Evolutionary conservation across 1,140 invertebrate species (phyloP), one percentile per base, ranked within the genome.

Genomic region (Drosophila watanabei): DNA sequence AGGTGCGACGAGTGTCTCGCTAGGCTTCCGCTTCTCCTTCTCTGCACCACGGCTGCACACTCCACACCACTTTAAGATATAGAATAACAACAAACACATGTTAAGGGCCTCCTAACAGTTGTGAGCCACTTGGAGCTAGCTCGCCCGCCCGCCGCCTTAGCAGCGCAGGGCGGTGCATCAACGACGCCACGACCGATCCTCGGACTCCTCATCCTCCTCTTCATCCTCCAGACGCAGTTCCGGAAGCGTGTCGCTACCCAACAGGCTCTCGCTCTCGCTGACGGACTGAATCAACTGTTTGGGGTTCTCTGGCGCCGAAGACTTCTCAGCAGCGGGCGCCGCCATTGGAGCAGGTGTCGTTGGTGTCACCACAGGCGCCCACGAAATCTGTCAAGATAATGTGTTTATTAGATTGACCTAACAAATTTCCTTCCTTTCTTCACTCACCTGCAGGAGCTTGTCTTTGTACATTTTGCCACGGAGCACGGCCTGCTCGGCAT

Each of bases 111-210:
- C 78, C 69, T 65, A 88, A 85, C 78, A 88, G 68, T 63, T 69
- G 60, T 69, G 59, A 81, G 78, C 78, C 78, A 79, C 56, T 58
- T 71, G 35, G 61, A 81, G 73, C 56, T 82, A 58, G 73, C 56
- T 66, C 58, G 48, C 61, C 60, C 58, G 48, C 61, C 60, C 63
- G 73, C 39, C 56, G 57, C 35, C 43, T 73, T 35, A 79, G 75
- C 69, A 49, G 37, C 57, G 80, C 33, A 65, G 61, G 69, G 83
- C 82, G 52, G 41, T 79, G 58, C 75, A 93, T 93, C 91, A 93
- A 93, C 92, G 92, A 58, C 92, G 92, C 92, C 92, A 93, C 18
- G 92, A 91, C 45, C 92, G 91, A 82, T 93, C 91, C 78, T 93
- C 92, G 43, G 91, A 87, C 69, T 93, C 92, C 46, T 93, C 92